phyloP scores from a whole-genome alignment of 1,140 invertebrate genomes.

The Coptotermes formosanus region DNA sequence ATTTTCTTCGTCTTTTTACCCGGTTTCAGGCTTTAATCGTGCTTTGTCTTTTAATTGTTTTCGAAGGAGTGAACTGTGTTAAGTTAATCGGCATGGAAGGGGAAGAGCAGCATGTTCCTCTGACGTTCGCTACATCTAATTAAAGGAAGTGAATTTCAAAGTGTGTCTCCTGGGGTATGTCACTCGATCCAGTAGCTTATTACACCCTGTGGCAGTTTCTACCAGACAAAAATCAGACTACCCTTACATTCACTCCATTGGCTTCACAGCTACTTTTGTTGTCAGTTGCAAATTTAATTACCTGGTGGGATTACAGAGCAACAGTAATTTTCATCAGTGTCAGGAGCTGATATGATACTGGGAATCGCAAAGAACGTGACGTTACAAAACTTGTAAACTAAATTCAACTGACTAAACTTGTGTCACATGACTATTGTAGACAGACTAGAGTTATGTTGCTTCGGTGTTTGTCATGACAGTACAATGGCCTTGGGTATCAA shows the following conservation, averaged over 20 bases:
- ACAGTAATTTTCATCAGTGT: not conserved
- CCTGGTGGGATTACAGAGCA: not conserved
- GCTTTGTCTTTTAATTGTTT: not conserved
- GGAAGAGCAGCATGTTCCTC: not conserved
- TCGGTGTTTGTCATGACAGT: too few relatives aligned
- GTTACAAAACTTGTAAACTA: not conserved
- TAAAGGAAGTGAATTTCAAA: conserved; percentile 11
- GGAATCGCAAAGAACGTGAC: too few relatives aligned
- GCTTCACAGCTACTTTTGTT: not conserved
- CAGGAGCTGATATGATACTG: too few relatives aligned
- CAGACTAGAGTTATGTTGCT: too few relatives aligned
- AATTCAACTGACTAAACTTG: not conserved
- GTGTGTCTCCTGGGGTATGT: not conserved
- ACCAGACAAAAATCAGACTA: not conserved
- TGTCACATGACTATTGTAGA: too few relatives aligned
- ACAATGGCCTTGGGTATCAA: too few relatives aligned
- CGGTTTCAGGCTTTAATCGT: not conserved
- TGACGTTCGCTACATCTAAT: not conserved
- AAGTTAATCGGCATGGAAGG: not conserved
- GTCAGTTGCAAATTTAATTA: not conserved
- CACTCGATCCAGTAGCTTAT: not conserved
- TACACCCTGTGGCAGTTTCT: not conserved
- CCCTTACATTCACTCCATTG: not conserved
- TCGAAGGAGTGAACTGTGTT: not conserved
- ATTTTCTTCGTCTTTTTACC: not conserved